Evolutionary conservation across 2,113 vertebrate genomes (phyloP), one percentile per base, ranked within the genome.

Genomic region (Xiphias gladius): DNA sequence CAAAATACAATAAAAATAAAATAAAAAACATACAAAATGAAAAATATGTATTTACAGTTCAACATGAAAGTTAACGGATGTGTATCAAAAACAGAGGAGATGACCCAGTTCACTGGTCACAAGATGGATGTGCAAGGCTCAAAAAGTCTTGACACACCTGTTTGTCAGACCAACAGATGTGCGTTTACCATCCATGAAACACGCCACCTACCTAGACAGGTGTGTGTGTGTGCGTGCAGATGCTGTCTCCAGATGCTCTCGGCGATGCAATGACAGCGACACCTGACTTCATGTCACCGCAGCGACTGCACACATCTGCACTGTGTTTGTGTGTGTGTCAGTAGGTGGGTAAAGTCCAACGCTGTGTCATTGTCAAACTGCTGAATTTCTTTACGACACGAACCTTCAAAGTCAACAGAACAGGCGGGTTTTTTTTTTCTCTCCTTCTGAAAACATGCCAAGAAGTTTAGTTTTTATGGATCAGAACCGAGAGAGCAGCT

Each of bases 191-290:
- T 3, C 46, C 20, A 9, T 50, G 9, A 22, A 22, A 24, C 62
- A 24, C 43, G n/a, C 14, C 9, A 50, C n/a, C 50, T 26, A 72
- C 7, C 28, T 13, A 10, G 5, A 64, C 62, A 41, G 24, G 22
- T 73, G 54, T 62, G 43, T 37, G 50, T 46, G 37, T 73, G 37
- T 37, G 76, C 30, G 62, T 74, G 35, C 86, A 88, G 85, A 83
- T 85, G 86, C 2, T 86, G 26, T 11, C 59, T 88, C 89, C 91
- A 93, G 90, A 89, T 93, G 91, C 8, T 90, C 32, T 9, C 10
- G 1, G 3, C 83, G 89, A 89, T 76, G 76, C 14, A 80, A 88
- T 90, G 91, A 90, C 91, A 90, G 82, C 57, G 71, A 87, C 90
- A 86, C 79, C 90, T 83, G 88, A 90, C 79, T 82, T 62, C 54